Evolutionary conservation across 2,888 invertebrate genomes (phyloP), one percentile per base, ranked within the genome.

Genomic region (Scelioninae gen. 1): DNA sequence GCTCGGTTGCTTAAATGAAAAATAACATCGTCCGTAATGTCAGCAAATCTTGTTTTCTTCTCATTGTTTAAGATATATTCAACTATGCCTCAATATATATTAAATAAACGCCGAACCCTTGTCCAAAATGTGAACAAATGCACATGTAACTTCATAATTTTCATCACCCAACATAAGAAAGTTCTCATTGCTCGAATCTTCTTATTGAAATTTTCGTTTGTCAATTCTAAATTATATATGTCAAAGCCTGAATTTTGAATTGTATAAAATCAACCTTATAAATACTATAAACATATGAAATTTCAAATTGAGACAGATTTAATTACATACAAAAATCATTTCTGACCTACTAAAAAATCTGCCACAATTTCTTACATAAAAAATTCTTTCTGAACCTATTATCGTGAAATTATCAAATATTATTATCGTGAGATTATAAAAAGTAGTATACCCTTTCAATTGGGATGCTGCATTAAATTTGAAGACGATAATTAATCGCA

Each of bases 41-140:
- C 80, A 55, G 72, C 55, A 68, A 55, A 49, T 49, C 75, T 80
- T 76, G 81, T 81, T 81, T 81, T 81, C 68, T 68, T 75, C 63
- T 75, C 69, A 80, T 80, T 69, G 69, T 80, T 75, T 32, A 63
- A 80, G 80, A 80, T 80, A 75, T 80, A 75, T 80, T 75, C 74
- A 80, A 75, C 80, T 63, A 80, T 32, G n/a, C 55, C 15, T 55
- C 74, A 74, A 74, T 80, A 74, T 80, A 74, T 80, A 80, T 80
- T 60, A 80, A 79, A 68, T 60, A 80, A 66, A 79, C 58, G 58
- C 60, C 51, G 45, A 38, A 55, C 71, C 65, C 58, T 49, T 63
- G 78, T 69, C 56, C 63, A 32, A 78, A 68, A 56, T 56, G 23
- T 23, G 65, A 76, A 60, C 76, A 62, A 68, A 77, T 45, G 76